Evolutionary conservation across 2,113 vertebrate genomes (phyloP).

Genomic region (Brachypteracias leptosomus): DNA sequence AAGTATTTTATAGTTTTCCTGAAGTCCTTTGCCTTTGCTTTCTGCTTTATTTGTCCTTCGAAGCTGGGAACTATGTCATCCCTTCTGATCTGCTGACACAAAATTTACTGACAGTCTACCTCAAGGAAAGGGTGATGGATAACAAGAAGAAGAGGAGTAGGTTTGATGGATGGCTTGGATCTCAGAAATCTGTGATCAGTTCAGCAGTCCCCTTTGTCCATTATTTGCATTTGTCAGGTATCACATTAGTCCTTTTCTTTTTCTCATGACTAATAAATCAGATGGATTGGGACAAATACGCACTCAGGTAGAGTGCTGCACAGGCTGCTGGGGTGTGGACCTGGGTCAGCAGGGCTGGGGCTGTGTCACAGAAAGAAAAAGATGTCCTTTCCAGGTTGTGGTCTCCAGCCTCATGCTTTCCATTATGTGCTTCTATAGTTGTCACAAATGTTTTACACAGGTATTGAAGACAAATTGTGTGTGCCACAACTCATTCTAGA

Average conservation of each 20-base stretch:
- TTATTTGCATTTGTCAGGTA: not conserved
- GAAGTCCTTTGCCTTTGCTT: not conserved
- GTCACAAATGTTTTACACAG: not conserved
- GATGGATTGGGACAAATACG: not conserved
- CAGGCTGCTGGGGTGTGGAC: not conserved
- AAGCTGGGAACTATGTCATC: not conserved
- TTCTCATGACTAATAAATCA: not conserved
- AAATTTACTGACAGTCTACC: not conserved
- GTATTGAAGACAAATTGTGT: not conserved
- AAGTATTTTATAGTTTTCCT: not conserved
- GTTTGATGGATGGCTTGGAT: not conserved
- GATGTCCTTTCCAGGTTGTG: not conserved
- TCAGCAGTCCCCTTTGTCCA: not conserved
- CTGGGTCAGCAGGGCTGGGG: not conserved
- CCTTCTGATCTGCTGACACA: not conserved
- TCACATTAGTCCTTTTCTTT: not conserved
- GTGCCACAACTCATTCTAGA: not conserved
- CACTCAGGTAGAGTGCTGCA: not conserved
- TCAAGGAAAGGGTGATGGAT: not conserved
- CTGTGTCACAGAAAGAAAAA: not conserved
- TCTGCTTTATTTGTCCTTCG: not conserved
- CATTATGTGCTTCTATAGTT: not conserved
- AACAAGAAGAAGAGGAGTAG: not conserved
- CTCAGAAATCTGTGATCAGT: not conserved
- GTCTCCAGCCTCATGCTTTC: not conserved